These are phyloP conservation scores for Urosaurus nigricauda DNA, from an alignment of 2,797 vertebrate species.

Conservation along the genomic window DNA sequence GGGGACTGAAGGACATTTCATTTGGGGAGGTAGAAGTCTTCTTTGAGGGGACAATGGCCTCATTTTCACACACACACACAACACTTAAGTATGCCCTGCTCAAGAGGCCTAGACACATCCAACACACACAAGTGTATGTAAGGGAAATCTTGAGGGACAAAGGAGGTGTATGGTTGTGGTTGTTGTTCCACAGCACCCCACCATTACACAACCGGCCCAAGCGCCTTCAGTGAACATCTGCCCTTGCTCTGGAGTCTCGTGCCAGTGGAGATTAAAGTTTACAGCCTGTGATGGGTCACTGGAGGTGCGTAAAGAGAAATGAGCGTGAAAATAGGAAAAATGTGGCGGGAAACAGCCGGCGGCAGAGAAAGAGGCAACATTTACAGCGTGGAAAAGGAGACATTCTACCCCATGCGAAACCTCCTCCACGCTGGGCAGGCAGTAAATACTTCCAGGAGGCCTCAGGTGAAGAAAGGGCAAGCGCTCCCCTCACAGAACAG, in stretches of 20 bases:
- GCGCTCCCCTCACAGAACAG: not conserved
- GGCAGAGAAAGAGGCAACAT: conserved; percentile 3
- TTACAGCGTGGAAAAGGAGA: conserved; percentile 31
- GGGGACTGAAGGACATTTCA: too few species aligned
- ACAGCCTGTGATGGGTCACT: conserved; percentile 37
- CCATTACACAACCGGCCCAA: not conserved
- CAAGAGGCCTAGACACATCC: too few species aligned
- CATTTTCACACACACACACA: too few species aligned
- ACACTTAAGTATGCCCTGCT: too few species aligned
- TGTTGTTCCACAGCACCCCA: not conserved
- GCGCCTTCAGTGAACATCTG: conserved; percentile 30
- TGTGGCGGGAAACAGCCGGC: conserved; percentile 20
- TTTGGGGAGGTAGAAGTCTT: too few species aligned
- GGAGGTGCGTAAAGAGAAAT: conserved; percentile 49
- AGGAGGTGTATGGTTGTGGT: too few species aligned
- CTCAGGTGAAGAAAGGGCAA: conserved; percentile 1
- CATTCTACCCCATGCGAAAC: conserved; percentile 34
- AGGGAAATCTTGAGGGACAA: not conserved
- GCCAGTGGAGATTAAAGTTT: conserved; percentile 39
- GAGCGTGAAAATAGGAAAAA: conserved; percentile 54
- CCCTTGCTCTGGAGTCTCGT: conserved; percentile 20
- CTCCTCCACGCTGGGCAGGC: conserved; percentile 19
- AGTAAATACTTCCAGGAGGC: conserved; percentile 39
- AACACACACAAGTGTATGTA: too few species aligned
- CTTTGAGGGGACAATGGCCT: too few species aligned